Evolutionary conservation across 2,888 invertebrate genomes (phyloP).

Genomic region (Ditylenchus weischeri): DNA sequence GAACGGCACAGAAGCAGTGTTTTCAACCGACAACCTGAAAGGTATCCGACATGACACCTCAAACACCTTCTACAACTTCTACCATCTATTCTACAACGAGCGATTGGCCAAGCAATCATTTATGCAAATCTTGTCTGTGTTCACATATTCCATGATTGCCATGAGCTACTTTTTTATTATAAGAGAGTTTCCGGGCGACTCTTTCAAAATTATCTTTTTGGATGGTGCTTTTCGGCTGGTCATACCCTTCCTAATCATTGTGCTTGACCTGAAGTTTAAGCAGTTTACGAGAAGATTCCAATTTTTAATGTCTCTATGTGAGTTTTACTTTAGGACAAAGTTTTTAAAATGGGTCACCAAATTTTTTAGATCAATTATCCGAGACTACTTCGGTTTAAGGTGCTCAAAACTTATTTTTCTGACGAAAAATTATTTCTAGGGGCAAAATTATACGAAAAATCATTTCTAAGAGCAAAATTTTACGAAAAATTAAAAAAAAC

Average conservation of each 20-base stretch:
- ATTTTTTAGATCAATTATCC: too few relatives aligned
- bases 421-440: too few relatives aligned
- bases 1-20: constrained; percentile 50
- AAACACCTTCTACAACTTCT: constrained; percentile 44
- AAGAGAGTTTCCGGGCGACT: not conserved
- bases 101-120: constrained; percentile 50
- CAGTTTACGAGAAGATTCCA: constrained; percentile 47
- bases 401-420: too few relatives aligned
- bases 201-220: constrained; percentile 39
- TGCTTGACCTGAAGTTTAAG: constrained; percentile 46
- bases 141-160: constrained; percentile 52
- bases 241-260: constrained; percentile 46
- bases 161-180: constrained; percentile 45
- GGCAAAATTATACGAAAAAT: too few relatives aligned
- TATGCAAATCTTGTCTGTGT: constrained; percentile 51
- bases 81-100: constrained; percentile 41
- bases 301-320: constrained; percentile 44
- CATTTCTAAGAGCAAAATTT: too few relatives aligned
- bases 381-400: too few relatives aligned
- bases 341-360: too few relatives aligned
- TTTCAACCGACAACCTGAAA: constrained; percentile 41
- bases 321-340: not conserved
- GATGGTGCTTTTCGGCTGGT: constrained; percentile 50
- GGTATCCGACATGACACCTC: constrained; percentile 35
- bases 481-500: too few relatives aligned